Conservation (phyloP, 2,888 invertebrate genomes). For the Thera britannica region DNA sequence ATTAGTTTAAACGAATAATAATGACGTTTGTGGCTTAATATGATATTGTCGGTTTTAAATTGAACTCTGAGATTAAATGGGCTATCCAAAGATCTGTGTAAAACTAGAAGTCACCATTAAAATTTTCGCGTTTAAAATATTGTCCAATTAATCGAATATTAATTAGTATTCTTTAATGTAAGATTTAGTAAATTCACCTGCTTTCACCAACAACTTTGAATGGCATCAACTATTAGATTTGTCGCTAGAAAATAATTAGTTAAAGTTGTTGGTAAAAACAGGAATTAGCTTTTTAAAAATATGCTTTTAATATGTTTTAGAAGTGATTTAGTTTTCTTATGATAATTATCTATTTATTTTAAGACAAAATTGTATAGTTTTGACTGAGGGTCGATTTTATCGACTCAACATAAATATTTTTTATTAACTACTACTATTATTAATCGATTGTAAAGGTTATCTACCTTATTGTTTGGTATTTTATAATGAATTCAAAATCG, state of each 20-base stretch:
- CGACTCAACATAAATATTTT: background rate
- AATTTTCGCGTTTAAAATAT: conserved; percentile 44
- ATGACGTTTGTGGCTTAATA: conserved; percentile 26
- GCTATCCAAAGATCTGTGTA: conserved; percentile 43
- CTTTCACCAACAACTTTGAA: conserved; percentile 16
- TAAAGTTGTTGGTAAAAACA: conserved; percentile 22
- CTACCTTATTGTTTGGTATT: background rate
- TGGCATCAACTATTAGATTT: background rate
- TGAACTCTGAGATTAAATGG: conserved; percentile 37
- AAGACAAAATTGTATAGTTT: background rate
- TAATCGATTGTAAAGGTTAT: background rate
- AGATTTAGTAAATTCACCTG: conserved; percentile 12
- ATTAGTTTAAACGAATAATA: conserved; percentile 29
- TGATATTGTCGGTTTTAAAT: conserved; percentile 26
- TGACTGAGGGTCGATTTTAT: background rate
- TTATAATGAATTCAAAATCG: background rate
- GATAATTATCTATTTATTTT: conserved; percentile 5
- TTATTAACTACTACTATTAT: background rate
- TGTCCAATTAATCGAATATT: conserved; percentile 42
- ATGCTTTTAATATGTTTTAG: conserved; percentile 14
- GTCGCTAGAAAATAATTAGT: conserved; percentile 2
- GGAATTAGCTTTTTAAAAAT: conserved; percentile 15
- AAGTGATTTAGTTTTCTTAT: conserved; percentile 22
- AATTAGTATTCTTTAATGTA: conserved; percentile 29
- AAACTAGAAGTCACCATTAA: conserved; percentile 32